phyloP scores from a whole-genome alignment of 1,140 invertebrate genomes.

The Drosophila mauritiana region DNA sequence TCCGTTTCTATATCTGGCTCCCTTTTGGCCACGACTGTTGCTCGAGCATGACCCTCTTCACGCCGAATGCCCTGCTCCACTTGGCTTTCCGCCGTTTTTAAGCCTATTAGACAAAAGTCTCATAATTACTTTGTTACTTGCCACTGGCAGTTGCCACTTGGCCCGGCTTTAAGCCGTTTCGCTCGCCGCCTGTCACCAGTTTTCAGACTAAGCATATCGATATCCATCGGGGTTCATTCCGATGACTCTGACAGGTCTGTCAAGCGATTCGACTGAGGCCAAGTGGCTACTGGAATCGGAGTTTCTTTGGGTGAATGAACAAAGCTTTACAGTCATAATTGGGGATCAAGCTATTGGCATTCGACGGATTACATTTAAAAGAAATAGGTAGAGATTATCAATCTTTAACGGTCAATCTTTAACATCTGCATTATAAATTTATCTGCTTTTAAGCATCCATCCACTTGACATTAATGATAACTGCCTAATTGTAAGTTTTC shows the following conservation, averaged over 20 bases:
- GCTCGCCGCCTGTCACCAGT: conserved; percentile 16
- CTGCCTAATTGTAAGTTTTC: conserved; percentile 36
- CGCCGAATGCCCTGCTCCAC: conserved; percentile 1
- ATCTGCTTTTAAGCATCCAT: background rate
- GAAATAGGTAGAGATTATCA: background rate
- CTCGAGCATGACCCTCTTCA: conserved; percentile 68
- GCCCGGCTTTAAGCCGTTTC: conserved; percentile 13
- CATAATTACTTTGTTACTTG: conserved; percentile 78
- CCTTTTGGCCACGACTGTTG: conserved; percentile 22
- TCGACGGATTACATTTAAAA: background rate
- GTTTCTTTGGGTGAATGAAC: background rate
- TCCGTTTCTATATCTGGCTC: conserved; percentile 26
- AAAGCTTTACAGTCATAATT: background rate
- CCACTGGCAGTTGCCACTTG: conserved; percentile 18
- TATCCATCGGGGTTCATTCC: conserved; percentile 23
- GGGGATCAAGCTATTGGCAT: background rate
- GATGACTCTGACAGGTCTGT: conserved; percentile 15
- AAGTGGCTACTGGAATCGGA: conserved; percentile 10
- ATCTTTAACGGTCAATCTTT: no score
- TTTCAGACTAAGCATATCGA: conserved; percentile 34
- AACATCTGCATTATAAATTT: no score
- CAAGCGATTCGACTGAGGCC: background rate
- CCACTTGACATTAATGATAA: background rate
- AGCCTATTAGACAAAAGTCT: conserved; percentile 77
- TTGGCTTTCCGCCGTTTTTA: conserved; percentile 64